Evolutionary conservation across 2,797 vertebrate genomes (phyloP).

Genomic region (Coendou prehensilis): DNA sequence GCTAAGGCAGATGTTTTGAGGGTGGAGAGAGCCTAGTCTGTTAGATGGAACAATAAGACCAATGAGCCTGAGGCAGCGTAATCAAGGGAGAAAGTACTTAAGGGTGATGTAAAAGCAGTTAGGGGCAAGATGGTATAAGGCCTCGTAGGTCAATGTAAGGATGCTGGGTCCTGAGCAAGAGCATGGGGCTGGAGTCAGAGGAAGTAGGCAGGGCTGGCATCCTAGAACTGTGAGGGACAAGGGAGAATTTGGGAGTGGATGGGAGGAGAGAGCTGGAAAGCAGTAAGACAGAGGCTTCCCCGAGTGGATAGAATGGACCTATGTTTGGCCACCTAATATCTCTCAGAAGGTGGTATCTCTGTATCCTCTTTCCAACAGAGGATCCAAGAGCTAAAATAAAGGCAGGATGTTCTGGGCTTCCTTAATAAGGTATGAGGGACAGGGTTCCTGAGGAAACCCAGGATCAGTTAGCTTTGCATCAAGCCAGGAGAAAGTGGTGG

Average conservation of each 20-base stretch:
- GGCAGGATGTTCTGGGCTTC: background rate
- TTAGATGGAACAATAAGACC: background rate
- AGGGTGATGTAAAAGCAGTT: background rate
- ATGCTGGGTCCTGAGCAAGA: background rate
- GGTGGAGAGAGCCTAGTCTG: background rate
- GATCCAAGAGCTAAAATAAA: background rate
- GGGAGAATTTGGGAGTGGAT: background rate
- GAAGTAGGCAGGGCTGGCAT: background rate
- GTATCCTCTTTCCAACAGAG: background rate
- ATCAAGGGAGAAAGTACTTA: background rate
- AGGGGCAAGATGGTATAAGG: background rate
- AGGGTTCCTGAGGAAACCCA: background rate
- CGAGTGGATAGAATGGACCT: background rate
- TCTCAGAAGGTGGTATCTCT: background rate
- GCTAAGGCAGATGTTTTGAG: background rate
- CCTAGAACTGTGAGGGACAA: background rate
- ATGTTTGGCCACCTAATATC: background rate
- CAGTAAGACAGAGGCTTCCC: background rate
- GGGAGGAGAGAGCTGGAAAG: background rate
- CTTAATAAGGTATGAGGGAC: background rate
- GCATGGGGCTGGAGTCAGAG: background rate
- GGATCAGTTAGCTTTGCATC: background rate
- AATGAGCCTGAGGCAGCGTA: background rate
- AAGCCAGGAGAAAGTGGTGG: background rate
- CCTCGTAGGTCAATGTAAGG: background rate